These are phyloP conservation scores for Junco hyemalis DNA, from an alignment of 2,113 vertebrate species.

Conservation along the genomic window DNA sequence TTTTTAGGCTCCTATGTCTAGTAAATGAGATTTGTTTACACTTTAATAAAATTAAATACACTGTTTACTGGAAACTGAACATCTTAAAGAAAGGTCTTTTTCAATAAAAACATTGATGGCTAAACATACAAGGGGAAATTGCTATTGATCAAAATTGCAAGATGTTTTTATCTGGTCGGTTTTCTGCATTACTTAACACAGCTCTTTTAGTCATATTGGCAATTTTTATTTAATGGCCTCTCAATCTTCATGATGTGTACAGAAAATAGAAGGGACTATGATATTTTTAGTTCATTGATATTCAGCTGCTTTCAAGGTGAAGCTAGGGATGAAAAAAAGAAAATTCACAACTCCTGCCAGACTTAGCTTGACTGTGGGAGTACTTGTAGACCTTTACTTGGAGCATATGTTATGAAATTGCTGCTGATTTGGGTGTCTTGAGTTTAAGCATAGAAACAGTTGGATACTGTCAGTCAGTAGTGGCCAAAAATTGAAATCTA, in stretches of 20 bases:
- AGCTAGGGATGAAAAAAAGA: background rate
- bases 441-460: slow-evolving; percentile 59
- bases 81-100: background rate
- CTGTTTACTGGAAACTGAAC: background rate
- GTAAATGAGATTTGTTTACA: background rate
- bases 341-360: slow-evolving; percentile 4
- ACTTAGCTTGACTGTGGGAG: slow-evolving; percentile 24
- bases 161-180: background rate
- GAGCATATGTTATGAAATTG: slow-evolving; percentile 42
- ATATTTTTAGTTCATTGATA: slow-evolving; percentile 67
- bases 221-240: slow-evolving; percentile 30
- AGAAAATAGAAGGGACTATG: slow-evolving; percentile 15
- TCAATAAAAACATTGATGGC: background rate
- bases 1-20: background rate
- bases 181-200: background rate
- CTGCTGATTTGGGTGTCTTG: slow-evolving; percentile 26
- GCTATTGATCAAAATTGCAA: slow-evolving; percentile 25
- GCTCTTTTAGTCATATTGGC: slow-evolving; percentile 34
- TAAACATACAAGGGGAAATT: background rate
- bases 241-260: background rate
- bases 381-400: slow-evolving; percentile 36
- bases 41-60: background rate
- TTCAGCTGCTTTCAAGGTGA: slow-evolving; percentile 62
- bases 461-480: slow-evolving; percentile 14
- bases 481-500: slow-evolving; percentile 39